A percentile compares a stretch with the other conserved stretches of the same genome.
Conservation (phyloP, 2,113 vertebrate species). For the Laticauda colubrina region DNA sequence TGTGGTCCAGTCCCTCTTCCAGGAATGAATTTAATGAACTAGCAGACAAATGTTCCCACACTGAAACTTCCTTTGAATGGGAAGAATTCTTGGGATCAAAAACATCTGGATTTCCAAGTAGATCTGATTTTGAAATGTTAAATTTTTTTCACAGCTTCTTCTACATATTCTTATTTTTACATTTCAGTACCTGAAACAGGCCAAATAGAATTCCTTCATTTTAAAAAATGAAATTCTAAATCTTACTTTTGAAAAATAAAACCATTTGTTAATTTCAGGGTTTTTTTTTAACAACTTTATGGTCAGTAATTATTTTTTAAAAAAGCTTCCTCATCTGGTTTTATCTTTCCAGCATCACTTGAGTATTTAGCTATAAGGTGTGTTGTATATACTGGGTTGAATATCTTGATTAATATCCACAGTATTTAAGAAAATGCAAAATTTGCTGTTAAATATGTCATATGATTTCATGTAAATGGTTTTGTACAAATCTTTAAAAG, state of each 20-base stretch:
- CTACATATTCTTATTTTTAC: conserved; percentile 58
- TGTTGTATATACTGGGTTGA: conserved; percentile 77
- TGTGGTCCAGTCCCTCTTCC: conserved; percentile 48
- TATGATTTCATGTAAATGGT: conserved; percentile 82
- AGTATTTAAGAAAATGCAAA: conserved; percentile 80
- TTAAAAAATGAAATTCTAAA: conserved; percentile 54
- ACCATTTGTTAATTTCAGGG: conserved; percentile 63
- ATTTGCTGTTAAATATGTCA: conserved; percentile 77
- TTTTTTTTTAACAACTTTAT: conserved; percentile 40
- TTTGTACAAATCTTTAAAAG: conserved; percentile 78
- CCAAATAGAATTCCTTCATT: conserved; percentile 66
- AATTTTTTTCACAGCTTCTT: conserved; percentile 59
- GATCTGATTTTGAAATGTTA: conserved; percentile 46
- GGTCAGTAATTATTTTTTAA: conserved; percentile 53
- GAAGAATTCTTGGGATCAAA: conserved; percentile 40
- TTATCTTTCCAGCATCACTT: conserved; percentile 57
- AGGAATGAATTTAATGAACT: conserved; percentile 27
- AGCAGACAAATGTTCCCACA: conserved; percentile 42
- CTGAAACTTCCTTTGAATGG: conserved; percentile 47
- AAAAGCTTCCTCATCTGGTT: conserved; percentile 63
- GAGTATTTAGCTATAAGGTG: conserved; percentile 67
- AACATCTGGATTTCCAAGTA: conserved; percentile 42
- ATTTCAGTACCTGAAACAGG: conserved; percentile 63
- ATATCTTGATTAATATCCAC: conserved; percentile 81
- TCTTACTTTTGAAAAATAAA: conserved; percentile 59